phyloP scores from a whole-genome alignment of 2,113 vertebrate genomes.

The Hirundichthys speculiger region DNA sequence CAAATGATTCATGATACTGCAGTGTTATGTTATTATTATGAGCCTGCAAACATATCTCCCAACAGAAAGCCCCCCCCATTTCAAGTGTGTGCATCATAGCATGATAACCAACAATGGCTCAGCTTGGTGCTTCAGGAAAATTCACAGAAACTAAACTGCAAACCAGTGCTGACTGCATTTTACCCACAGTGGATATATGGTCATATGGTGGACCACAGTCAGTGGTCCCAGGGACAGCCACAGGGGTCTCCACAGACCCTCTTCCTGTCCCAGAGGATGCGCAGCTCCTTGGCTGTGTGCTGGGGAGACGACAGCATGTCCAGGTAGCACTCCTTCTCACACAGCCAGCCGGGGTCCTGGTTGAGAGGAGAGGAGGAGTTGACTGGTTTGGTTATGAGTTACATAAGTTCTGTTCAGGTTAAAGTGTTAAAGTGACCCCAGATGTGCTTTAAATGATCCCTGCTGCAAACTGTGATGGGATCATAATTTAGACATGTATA shows the following conservation, averaged over 20 bases:
- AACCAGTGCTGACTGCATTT: slow-evolving; percentile 18
- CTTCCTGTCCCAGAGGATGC: slow-evolving; percentile 86
- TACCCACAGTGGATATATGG: slow-evolving; percentile 57
- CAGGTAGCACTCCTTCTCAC: slow-evolving; percentile 91
- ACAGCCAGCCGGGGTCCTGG: slow-evolving; percentile 95
- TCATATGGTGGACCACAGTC: slow-evolving; percentile 8
- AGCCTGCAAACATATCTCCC: slow-evolving; percentile 26
- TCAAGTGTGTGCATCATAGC: neutral
- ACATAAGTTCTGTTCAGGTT: too few relatives aligned
- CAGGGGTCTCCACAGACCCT: slow-evolving; percentile 90
- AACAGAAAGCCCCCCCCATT: too few relatives aligned
- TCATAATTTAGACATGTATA: too few relatives aligned
- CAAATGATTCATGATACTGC: slow-evolving; percentile 12
- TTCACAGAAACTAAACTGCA: slow-evolving; percentile 25
- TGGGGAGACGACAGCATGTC: slow-evolving; percentile 97
- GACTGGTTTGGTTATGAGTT: too few relatives aligned
- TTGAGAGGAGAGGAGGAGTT: too few relatives aligned
- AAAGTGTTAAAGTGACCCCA: too few relatives aligned
- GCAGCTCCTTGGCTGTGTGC: slow-evolving; percentile 87
- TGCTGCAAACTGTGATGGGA: too few relatives aligned
- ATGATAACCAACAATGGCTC: slow-evolving; percentile 18
- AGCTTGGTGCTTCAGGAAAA: slow-evolving; percentile 13
- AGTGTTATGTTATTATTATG: slow-evolving; percentile 20
- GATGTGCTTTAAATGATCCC: too few relatives aligned
- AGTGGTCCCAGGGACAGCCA: slow-evolving; percentile 79